A percentile compares a stretch with the other conserved stretches of the same genome.
Evolutionary conservation across 2,888 invertebrate genomes (phyloP).

Genomic region (Tetanocera ferruginea): DNA sequence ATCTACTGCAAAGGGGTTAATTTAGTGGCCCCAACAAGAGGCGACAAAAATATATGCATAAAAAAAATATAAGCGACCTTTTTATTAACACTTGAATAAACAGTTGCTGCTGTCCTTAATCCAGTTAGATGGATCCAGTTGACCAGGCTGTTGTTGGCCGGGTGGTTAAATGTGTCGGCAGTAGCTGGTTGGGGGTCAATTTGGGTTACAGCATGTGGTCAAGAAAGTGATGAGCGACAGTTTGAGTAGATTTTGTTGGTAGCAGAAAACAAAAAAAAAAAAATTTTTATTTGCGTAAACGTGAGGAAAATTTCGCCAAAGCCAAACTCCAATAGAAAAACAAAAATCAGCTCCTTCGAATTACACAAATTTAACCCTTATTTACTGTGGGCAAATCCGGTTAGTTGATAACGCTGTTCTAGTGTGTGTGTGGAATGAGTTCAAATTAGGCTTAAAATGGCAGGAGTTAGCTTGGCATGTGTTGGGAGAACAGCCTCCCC

Average conservation of each 20-base stretch:
- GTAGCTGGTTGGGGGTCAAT: not conserved
- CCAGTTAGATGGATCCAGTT: not conserved
- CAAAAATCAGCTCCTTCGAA: too few relatives aligned
- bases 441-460: constrained; percentile 15
- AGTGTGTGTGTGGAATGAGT: not conserved
- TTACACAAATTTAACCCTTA: not conserved
- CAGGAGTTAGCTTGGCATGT: not conserved
- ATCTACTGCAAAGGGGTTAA: not conserved
- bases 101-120: constrained; percentile 11
- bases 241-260: too few relatives aligned
- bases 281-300: not conserved
- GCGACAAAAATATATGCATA: not conserved
- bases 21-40: constrained; percentile 14
- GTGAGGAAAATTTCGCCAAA: not conserved
- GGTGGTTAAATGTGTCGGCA: not conserved
- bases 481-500: not conserved
- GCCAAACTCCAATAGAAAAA: too few relatives aligned
- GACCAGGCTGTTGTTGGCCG: not conserved
- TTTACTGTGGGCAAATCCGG: not conserved
- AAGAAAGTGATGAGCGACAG: too few relatives aligned
- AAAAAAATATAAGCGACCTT: not conserved
- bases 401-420: not conserved
- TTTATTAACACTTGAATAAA: constrained; percentile 34
- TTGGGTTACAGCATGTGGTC: not conserved
- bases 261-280: not conserved